Evolutionary conservation across 2,888 invertebrate species (phyloP).

Genomic region (Acrobeloides nanus): DNA sequence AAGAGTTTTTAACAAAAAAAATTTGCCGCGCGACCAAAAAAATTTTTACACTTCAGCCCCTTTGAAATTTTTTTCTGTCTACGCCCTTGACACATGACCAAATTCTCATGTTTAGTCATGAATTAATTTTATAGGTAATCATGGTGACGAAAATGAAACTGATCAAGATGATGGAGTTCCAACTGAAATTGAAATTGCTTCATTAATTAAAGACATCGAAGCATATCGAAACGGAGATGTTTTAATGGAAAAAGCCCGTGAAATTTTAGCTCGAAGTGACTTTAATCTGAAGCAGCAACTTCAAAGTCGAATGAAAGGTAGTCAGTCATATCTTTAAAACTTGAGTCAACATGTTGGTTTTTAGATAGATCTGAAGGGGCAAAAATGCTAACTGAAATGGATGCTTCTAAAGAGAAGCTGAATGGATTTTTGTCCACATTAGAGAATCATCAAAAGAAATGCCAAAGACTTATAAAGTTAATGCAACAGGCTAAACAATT

Average conservation of each 20-base stretch:
- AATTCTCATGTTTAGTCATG: too few species aligned
- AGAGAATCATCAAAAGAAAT: constrained; percentile 21
- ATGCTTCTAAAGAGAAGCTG: constrained; percentile 8
- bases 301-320: constrained; percentile 19
- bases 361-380: constrained; percentile 1
- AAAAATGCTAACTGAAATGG: constrained; percentile 11
- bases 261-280: constrained; percentile 19
- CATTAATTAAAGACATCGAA: constrained; percentile 12
- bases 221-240: constrained; percentile 13
- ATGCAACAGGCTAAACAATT: constrained; percentile 75
- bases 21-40: background rate
- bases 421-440: constrained; percentile 3
- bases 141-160: background rate
- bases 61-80: background rate
- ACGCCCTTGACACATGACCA: too few species aligned
- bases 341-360: constrained; percentile 4
- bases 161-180: constrained; percentile 14
- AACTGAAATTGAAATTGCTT: constrained; percentile 13
- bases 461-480: constrained; percentile 65
- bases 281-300: constrained; percentile 19
- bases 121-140: too few species aligned
- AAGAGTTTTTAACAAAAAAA: background rate
- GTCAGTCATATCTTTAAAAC: constrained; percentile 1
- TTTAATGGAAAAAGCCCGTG: constrained; percentile 22
- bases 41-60: background rate